These are phyloP conservation scores for Hippoglossus hippoglossus DNA, from an alignment of 2,797 vertebrate genomes.

Conservation along the genomic window DNA sequence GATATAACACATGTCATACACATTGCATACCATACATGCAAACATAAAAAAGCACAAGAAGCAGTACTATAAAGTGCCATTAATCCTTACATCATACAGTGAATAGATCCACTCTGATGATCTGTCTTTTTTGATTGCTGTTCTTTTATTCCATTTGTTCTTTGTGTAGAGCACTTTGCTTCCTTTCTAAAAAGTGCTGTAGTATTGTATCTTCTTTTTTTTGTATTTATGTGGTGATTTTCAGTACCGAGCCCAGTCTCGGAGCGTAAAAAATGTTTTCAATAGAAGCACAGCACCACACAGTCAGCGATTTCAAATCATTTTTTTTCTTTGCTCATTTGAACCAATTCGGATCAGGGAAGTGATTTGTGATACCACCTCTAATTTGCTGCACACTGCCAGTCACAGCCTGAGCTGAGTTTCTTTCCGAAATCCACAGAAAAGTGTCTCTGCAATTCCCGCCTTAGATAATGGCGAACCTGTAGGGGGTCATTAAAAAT, in stretches of 20 bases:
- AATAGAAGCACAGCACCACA: background rate
- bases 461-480: constrained; percentile 15
- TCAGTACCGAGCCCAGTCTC: background rate
- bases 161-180: no score
- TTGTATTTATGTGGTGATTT: background rate
- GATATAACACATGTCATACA: no score
- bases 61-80: no score
- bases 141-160: no score
- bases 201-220: background rate
- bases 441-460: constrained; percentile 7
- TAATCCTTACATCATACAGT: no score
- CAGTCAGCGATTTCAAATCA: background rate
- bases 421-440: background rate
- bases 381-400: background rate
- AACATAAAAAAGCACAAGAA: no score
- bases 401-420: background rate
- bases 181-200: background rate
- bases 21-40: no score
- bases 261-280: no score
- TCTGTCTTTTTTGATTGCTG: no score
- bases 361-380: background rate
- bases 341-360: background rate
- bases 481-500: constrained; percentile 19
- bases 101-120: no score
- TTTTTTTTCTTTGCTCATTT: background rate